These are phyloP conservation scores for Neodontobutis hainanensis DNA, from an alignment of 2,113 vertebrate genomes.

Conservation along the genomic window DNA sequence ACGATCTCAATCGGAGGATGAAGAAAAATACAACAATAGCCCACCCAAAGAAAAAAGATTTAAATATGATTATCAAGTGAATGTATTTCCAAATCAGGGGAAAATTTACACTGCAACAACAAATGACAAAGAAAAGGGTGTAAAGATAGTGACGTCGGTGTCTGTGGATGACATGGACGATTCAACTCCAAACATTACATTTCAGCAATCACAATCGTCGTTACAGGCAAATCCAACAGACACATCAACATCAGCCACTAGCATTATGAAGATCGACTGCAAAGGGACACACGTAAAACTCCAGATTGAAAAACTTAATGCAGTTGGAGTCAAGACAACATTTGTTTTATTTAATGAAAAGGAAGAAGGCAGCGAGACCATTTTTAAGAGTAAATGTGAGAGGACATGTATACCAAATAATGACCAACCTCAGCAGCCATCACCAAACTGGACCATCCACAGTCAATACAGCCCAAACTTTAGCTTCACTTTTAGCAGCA, in stretches of 20 bases:
- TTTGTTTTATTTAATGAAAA: conserved; percentile 59
- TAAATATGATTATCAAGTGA: conserved; percentile 52
- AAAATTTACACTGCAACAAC: conserved; percentile 38
- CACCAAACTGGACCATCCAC: conserved; percentile 14
- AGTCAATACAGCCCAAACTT: conserved; percentile 45
- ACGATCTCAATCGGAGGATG: conserved; percentile 59
- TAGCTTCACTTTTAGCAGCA: conserved; percentile 65
- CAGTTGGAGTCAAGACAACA: conserved; percentile 52
- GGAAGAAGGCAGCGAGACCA: conserved; percentile 38
- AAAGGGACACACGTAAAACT: conserved; percentile 71
- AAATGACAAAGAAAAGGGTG: conserved; percentile 38
- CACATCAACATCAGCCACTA: conserved; percentile 43
- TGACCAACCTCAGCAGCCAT: conserved; percentile 22
- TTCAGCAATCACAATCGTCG: conserved; percentile 59
- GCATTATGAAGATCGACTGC: conserved; percentile 73
- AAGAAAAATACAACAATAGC: conserved; percentile 50
- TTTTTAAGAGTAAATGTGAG: conserved; percentile 28
- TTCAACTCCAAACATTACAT: conserved; percentile 65
- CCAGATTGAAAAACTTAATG: conserved; percentile 75
- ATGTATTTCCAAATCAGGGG: conserved; percentile 63
- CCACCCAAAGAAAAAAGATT: conserved; percentile 55
- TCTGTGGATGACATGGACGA: conserved; percentile 68
- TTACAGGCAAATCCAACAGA: conserved; percentile 21
- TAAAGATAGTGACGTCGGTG: conserved; percentile 74
- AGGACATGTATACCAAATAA: conserved; percentile 26